A percentile compares a stretch with the other conserved stretches of the same genome.
These are phyloP conservation scores for Empidonax alnorum DNA, from an alignment of 2,113 vertebrate species.

Conservation along the genomic window DNA sequence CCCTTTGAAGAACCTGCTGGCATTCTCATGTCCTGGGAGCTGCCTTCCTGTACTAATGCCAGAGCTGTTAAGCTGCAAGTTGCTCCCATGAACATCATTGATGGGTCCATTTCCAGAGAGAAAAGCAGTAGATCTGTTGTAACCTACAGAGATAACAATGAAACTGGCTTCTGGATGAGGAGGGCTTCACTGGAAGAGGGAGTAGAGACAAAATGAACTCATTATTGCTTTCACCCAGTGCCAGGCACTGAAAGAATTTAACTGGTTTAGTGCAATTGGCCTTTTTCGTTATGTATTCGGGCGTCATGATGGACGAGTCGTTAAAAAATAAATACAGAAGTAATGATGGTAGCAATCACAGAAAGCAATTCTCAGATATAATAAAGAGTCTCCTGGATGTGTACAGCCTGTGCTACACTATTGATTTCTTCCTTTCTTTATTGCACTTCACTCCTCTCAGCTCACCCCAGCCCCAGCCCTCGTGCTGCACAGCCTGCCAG, in stretches of 20 bases:
- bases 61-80: not conserved
- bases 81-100: not conserved
- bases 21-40: not conserved
- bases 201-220: slow-evolving; percentile 1
- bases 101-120: slow-evolving; percentile 10
- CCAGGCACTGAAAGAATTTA: slow-evolving; percentile 25
- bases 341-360: slow-evolving; percentile 59
- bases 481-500: slow-evolving; percentile 30
- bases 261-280: slow-evolving; percentile 38
- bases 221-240: slow-evolving; percentile 16
- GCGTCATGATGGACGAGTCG: slow-evolving; percentile 29
- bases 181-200: not conserved
- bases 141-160: not conserved
- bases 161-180: slow-evolving; percentile 15
- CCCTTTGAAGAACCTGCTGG: not conserved
- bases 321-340: slow-evolving; percentile 52
- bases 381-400: slow-evolving; percentile 47
- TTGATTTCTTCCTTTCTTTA: slow-evolving; percentile 69
- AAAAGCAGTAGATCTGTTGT: slow-evolving; percentile 16
- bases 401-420: slow-evolving; percentile 21
- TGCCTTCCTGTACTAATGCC: not conserved
- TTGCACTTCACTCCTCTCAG: slow-evolving; percentile 43
- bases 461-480: slow-evolving; percentile 9
- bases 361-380: slow-evolving; percentile 60
- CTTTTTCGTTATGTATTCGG: slow-evolving; percentile 2